These are phyloP conservation scores for Antigone vipio DNA, from an alignment of 2,113 vertebrate genomes.

Conservation along the genomic window DNA sequence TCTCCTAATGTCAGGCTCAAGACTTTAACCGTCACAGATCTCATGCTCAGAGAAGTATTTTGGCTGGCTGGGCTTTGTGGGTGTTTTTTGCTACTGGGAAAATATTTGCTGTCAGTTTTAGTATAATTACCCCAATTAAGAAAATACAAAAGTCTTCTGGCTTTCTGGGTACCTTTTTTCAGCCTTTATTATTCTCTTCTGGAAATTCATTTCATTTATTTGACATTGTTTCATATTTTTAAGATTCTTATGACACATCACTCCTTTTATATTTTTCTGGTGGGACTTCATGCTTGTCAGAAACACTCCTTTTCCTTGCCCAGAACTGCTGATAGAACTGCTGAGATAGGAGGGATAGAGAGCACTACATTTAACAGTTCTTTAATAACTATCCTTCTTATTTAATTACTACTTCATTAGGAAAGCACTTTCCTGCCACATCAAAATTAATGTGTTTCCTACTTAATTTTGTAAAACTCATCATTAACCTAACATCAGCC, in stretches of 20 bases:
- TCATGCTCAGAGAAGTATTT: background rate
- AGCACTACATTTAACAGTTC: background rate
- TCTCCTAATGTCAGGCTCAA: background rate
- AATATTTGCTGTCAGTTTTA: constrained; percentile 12
- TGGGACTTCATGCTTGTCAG: background rate
- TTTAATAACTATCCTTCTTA: background rate
- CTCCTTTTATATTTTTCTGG: background rate
- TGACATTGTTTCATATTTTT: background rate
- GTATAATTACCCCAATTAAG: constrained; percentile 12
- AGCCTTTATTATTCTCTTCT: background rate
- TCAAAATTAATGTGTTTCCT: background rate
- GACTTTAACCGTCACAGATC: constrained; percentile 21
- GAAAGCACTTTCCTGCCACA: background rate
- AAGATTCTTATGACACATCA: background rate
- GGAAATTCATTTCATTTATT: background rate
- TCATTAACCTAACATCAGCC: background rate
- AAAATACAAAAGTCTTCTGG: background rate
- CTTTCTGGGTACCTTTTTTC: background rate
- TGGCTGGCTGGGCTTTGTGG: background rate
- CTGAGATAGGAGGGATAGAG: background rate
- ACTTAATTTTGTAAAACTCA: background rate
- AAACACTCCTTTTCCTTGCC: background rate
- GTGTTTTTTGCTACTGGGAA: background rate
- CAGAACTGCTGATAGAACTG: background rate
- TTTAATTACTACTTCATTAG: constrained; percentile 8